Evolutionary conservation across 2,113 vertebrate species (phyloP).

Genomic region (Panthera uncia): DNA sequence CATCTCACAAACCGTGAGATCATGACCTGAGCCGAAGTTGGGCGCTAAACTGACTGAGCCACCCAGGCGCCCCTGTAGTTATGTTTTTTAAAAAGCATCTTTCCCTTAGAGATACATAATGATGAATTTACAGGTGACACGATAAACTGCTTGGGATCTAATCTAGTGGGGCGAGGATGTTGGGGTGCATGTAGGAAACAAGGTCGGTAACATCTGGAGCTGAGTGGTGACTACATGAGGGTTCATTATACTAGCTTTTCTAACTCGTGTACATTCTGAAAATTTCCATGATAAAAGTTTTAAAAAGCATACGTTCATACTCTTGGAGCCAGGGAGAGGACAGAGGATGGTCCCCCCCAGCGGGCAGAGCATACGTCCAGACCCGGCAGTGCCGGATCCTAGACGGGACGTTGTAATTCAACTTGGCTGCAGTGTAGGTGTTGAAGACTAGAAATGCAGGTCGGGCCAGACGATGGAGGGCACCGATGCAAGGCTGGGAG

Average conservation of each 20-base stretch:
- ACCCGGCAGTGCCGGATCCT: not conserved
- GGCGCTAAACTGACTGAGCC: too few species aligned
- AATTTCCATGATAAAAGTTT: not conserved
- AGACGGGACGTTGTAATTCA: not conserved
- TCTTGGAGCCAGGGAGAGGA: not conserved
- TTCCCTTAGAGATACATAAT: not conserved
- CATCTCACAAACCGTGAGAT: too few species aligned
- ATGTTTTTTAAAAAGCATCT: not conserved
- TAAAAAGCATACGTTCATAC: not conserved
- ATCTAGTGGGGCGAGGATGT: not conserved
- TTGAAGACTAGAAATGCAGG: constrained; percentile 23
- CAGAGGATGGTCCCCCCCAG: not conserved
- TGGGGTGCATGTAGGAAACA: not conserved
- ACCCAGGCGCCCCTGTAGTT: not conserved
- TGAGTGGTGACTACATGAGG: not conserved
- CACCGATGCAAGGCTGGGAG: not conserved
- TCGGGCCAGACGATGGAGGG: not conserved
- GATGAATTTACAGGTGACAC: not conserved
- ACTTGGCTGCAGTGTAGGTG: not conserved
- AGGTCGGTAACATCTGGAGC: not conserved
- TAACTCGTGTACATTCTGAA: not conserved
- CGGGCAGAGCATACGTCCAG: not conserved
- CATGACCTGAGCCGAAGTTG: too few species aligned
- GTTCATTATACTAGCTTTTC: not conserved
- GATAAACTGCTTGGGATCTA: not conserved